These are phyloP conservation scores for Oncorhynchus nerka DNA, from an alignment of 2,113 vertebrate genomes.

Conservation along the genomic window DNA sequence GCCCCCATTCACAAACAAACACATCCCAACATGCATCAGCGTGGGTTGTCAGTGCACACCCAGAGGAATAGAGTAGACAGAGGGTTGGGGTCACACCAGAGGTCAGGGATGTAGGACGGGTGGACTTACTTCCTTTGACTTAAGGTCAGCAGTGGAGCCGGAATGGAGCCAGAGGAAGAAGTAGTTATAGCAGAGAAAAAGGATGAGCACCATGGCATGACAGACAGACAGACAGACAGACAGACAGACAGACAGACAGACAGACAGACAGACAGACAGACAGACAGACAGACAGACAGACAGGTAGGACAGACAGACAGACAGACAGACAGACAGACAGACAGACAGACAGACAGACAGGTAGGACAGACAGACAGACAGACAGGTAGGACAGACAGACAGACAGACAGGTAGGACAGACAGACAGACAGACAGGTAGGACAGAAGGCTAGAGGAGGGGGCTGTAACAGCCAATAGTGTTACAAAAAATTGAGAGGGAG, in stretches of 20 bases:
- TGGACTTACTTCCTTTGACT: slow-evolving; percentile 82
- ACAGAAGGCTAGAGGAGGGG: slow-evolving; percentile 36
- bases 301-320: slow-evolving; percentile 13
- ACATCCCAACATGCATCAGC: slow-evolving; percentile 33
- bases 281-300: too few species aligned
- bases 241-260: too few species aligned
- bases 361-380: too few species aligned
- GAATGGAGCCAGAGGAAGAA: slow-evolving; percentile 59
- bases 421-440: slow-evolving; percentile 16
- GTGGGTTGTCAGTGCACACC: slow-evolving; percentile 15
- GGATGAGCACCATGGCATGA: slow-evolving; percentile 39
- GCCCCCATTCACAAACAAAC: background rate
- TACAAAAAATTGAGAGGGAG: slow-evolving; percentile 33
- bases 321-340: too few species aligned
- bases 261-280: too few species aligned
- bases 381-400: too few species aligned
- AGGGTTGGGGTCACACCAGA: slow-evolving; percentile 23
- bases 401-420: background rate
- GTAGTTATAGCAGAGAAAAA: slow-evolving; percentile 65
- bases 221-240: slow-evolving; percentile 40
- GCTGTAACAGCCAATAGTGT: slow-evolving; percentile 49
- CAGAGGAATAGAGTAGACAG: slow-evolving; percentile 14
- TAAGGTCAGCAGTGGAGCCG: slow-evolving; percentile 63
- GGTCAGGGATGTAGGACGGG: slow-evolving; percentile 20
- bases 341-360: too few species aligned